Percentiles rank a stretch among this genome's conserved stretches.
phyloP scores from a whole-genome alignment of 2,113 vertebrate species.

The Perognathus longimembris region DNA sequence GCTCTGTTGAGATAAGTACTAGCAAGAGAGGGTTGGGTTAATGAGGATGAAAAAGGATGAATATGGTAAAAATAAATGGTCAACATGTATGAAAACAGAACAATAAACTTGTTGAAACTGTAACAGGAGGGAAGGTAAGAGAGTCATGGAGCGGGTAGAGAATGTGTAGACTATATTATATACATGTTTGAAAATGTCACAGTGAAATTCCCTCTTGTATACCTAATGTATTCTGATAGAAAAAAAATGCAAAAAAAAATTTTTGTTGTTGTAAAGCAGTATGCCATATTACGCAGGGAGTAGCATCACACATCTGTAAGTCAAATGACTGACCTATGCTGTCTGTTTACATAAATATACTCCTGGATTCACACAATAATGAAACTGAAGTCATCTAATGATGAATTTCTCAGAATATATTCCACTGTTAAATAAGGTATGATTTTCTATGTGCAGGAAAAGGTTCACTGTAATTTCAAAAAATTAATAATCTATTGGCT shows the following conservation, averaged over 20 bases:
- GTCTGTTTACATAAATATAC: background rate
- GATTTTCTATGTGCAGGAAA: background rate
- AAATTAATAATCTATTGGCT: background rate
- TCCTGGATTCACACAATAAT: background rate
- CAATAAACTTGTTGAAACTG: too few relatives aligned
- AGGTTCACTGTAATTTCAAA: background rate
- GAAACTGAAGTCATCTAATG: background rate
- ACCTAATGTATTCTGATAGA: too few relatives aligned
- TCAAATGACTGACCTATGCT: background rate
- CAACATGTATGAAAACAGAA: too few relatives aligned
- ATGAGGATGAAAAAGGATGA: too few relatives aligned
- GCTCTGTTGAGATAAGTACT: too few relatives aligned
- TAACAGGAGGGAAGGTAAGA: too few relatives aligned
- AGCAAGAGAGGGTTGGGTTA: too few relatives aligned
- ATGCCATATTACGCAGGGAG: background rate
- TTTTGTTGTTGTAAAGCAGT: conserved; percentile 5
- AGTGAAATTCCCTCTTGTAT: too few relatives aligned
- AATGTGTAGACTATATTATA: too few relatives aligned
- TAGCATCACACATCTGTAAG: background rate
- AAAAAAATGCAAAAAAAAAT: background rate
- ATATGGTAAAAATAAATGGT: too few relatives aligned
- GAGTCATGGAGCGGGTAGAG: too few relatives aligned
- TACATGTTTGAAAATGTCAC: too few relatives aligned
- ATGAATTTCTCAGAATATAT: background rate
- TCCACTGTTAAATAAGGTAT: background rate